Evolutionary conservation across 2,113 vertebrate species (phyloP), one percentile per base, ranked within the genome.

Genomic region (Lonchura striata): DNA sequence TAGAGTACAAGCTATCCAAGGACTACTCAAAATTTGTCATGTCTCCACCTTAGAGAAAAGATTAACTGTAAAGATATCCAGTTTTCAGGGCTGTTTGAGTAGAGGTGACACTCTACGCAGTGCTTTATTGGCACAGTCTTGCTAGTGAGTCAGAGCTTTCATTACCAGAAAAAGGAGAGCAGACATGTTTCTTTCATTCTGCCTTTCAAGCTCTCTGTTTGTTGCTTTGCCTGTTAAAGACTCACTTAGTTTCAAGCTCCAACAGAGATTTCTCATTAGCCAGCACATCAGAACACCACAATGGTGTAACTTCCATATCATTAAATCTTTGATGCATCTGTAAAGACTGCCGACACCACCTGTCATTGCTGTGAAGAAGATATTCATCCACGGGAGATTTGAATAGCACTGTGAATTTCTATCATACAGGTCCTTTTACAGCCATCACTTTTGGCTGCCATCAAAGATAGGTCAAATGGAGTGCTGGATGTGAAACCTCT

Each of bases 221-320:
- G 89, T 78, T 95, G 77, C 72, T 84, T 92, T 89, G 50, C 54
- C 59, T 86, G 64, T 54, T 81, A 91, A 95, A 94, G 60, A 52
- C 83, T 93, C 56, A 23, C 84, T 95, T 61, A 92, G 64, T 91
- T 96, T 94, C 87, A 95, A 81, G 39, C 72, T 92, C 91, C 84
- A 78, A 15, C 89, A 92, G 86, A 91, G 95, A 92, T 89, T 95
- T 96, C 89, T 94, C 81, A 84, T 94, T 94, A 96, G 84, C 54
- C 42, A 89, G 56, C 0, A 0, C 89, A 75, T 92, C 60, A 86
- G 86, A 95, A 81, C 86, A 66, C 56, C 35, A 56, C 71, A 74
- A 70, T 66, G 72, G 88, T 86, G 80, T 60, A 86, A 86, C 86
- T 93, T 95, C 88, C 76, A n/a, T 94, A n/a, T 86, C 83, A 90